Base-by-base conservation (phyloP, 2,113 vertebrate species). In the Triplophysa rosa region DNA sequence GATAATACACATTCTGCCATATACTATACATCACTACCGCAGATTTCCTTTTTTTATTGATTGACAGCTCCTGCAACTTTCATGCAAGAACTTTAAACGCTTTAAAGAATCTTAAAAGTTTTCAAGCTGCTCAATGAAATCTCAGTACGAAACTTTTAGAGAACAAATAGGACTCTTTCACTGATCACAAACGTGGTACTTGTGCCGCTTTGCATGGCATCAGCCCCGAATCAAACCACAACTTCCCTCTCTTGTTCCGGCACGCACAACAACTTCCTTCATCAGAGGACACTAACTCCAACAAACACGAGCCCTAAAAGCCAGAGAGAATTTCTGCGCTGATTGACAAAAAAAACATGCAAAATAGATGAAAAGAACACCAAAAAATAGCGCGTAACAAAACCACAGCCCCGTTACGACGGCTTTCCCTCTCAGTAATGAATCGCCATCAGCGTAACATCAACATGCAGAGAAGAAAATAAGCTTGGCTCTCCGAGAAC, bases 381-480 rank as follows among this genome's bases (percentile, higher is more conserved):
- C 26, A 45, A 75, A 92, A 92, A 92, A 92, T 90, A 80, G 71
- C 82, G 75, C 89, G 89, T 91, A 92, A 93, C 88, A 91, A 29
- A 92, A 90, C 90, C 90, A 86, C 85, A 90, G 88, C 87, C 90
- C 88, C 87, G 90, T 88, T 88, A 86, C 89, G 90, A 90, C 88
- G 83, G 90, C 92, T 92, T 78, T 68, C 86, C 90, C 91, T 83
- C 89, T 93, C 87, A 93, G 93, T 94, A 94, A 93, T 94, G 90
- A 91, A 93, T 92, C 87, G 89, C 88, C 89, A 91, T 90, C 90
- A 91, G 92, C 88, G 86, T 85, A 85, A 85, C 90, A 89, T 91
- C 91, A 93, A 91, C 91, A 92, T 83, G 69, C 77, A 81, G 81
- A 67, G 83, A 77, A 79, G 40, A 83, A 78, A 90, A 87, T 89